Base-by-base conservation (phyloP, 2,888 invertebrate genomes). In the Tetragonula carbonaria region DNA sequence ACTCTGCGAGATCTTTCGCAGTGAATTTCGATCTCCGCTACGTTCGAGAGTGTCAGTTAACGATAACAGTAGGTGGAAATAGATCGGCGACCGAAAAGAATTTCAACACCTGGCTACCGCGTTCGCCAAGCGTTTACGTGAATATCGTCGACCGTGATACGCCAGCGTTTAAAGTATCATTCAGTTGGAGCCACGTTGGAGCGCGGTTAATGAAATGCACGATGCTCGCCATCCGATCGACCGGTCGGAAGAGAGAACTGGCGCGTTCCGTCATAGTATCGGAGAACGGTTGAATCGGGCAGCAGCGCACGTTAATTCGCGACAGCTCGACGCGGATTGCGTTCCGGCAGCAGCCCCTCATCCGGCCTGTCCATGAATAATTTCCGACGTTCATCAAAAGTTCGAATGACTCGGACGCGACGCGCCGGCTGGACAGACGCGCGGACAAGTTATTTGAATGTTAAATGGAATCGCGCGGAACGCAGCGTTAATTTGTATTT, bases 301-400 rank as follows among this genome's bases (percentile, higher is more conserved):
- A 55, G 63, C 62, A 59, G 8, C 55, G 28, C 74, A 66, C 74
- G 70, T 65, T 80, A 62, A 80, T 74, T 74, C 73, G 82, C 50
- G 82, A 76, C 83, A 83, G 82, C 21, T 68, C 21, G 80, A n/a
- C 63, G 11, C 45, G 81, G 13, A 57, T 74, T 51, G 80, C 23
- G 53, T 51, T 18, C n/a, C 53, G 45, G 45, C 45, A 45, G 8
- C 21, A 33, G 33, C n/a, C 72, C 45, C 82, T 62, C 82, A 59
- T 66, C 59, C 82, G 67, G 59, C 53, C 73, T 63, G 72, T 72
- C 76, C 72, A 83, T 83, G 83, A 83, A 83, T 83, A 83, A 83
- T 83, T 82, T 82, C 73, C 82, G 63, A 55, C 76, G 67, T 82
- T 83, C 83, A 83, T 83, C 83, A 83, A 83, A 83, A 83, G 83